Conservation (phyloP, 2,113 vertebrate species). For the Archilochus colubris region DNA sequence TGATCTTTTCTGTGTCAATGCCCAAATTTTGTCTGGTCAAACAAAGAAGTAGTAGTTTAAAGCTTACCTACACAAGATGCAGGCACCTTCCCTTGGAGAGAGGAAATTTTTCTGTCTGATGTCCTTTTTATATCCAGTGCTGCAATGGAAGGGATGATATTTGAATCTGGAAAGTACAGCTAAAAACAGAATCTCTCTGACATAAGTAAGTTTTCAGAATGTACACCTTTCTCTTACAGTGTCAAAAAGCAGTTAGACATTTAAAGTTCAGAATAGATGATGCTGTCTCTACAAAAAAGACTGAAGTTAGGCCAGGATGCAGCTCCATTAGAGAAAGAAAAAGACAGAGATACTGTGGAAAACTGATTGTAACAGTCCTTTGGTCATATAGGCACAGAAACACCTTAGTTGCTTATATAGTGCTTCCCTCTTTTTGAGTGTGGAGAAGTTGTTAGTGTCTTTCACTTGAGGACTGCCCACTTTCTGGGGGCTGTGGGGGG, state of each 20-base stretch:
- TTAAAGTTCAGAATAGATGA: not conserved
- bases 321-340: not conserved
- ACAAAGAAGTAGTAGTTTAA: not conserved
- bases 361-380: not conserved
- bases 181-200: not conserved
- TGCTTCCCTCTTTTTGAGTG: not conserved
- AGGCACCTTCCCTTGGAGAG: not conserved
- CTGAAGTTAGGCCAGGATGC: not conserved
- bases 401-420: not conserved
- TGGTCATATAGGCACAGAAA: not conserved
- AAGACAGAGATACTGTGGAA: not conserved
- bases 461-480: slow-evolving; percentile 25
- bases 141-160: not conserved
- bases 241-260: not conserved
- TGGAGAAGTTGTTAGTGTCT: not conserved
- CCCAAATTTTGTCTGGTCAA: not conserved
- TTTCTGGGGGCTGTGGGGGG: not conserved
- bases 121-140: not conserved
- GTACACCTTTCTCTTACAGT: not conserved
- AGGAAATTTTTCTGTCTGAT: not conserved
- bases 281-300: not conserved
- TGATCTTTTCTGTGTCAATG: not conserved
- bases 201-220: not conserved
- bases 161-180: not conserved
- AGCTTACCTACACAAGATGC: slow-evolving; percentile 46